Percentiles rank a stretch among this genome's conserved stretches.
These are phyloP conservation scores for Anguilla anguilla DNA, from an alignment of 2,797 vertebrate species.

Conservation along the genomic window DNA sequence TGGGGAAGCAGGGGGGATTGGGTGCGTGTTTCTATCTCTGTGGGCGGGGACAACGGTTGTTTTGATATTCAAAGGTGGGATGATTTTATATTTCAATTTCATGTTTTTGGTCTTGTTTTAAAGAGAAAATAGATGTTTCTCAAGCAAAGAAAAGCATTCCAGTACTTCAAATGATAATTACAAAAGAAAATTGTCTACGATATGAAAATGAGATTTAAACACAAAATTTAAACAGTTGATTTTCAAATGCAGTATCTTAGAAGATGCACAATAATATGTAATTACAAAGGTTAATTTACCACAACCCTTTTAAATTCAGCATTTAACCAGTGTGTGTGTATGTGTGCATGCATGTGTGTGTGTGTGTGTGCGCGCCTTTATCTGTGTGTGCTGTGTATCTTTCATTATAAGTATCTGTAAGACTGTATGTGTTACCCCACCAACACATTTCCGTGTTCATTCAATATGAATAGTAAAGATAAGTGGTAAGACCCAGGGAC, in stretches of 20 bases:
- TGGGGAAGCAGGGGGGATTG: no score
- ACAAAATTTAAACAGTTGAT: not conserved
- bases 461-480: not conserved
- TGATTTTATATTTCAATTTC: not conserved
- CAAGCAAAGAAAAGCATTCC: not conserved
- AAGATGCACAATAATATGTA: not conserved
- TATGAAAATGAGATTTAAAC: not conserved
- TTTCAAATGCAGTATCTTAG: not conserved
- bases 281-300: not conserved
- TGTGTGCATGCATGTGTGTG: no score
- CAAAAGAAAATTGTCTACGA: conserved; percentile 9
- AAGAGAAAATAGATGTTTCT: not conserved
- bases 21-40: no score
- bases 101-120: not conserved
- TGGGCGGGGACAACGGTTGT: no score
- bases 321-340: not conserved
- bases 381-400: not conserved
- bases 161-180: not conserved
- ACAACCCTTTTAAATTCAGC: not conserved
- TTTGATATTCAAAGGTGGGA: no score
- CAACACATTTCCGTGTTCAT: not conserved
- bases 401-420: not conserved
- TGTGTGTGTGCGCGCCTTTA: not conserved
- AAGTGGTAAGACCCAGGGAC: not conserved
- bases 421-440: not conserved